Base-by-base conservation (phyloP, 2,113 vertebrate genomes). In the Sturnira hondurensis region DNA sequence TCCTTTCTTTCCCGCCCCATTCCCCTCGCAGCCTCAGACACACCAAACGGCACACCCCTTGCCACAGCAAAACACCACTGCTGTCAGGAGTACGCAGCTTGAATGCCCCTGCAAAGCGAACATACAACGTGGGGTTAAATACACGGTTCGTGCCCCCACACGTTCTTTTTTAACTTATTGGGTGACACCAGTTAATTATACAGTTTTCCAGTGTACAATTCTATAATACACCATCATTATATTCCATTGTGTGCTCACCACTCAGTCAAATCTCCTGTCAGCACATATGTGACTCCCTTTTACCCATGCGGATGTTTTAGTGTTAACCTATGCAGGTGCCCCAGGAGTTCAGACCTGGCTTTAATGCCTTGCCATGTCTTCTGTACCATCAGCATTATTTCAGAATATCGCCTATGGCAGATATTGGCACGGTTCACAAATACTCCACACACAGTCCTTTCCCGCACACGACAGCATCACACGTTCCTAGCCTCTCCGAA, bases 61-160 rank as follows among this genome's bases (percentile, higher is more conserved):
- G 12, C 15, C 58, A 73, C 0, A 47, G 67, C 2, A 17, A 15
- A 88, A 54, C 33, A 45, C 43, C 15, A 17, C 22, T n/a, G 36
- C 10, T 56, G 1, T 7, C 28, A 3, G 36, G 22, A 31, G 4
- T 4, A 15, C 0, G 0, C 0, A 10, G 45, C 41, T 67, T 12
- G 5, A 47, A 61, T 4, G 5, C 2, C 5, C 24, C 61, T 58
- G 58, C 58, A 45, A 0, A 54, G 5, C 19, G 36, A 33, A 63
- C 7, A 47, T 1, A 2, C 28, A 52, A 56, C 4, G 24, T 6
- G 45, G 28, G 15, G 26, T 58, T 86, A 36, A 24, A 2, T 38
- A 41, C 7, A 80, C 1, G 74, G 43, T 33, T 5, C 31, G 20
- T 17, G 8, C 8, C 3, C 38, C 17, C 43, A 82, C 14, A 89